Evolutionary conservation across 2,113 vertebrate species (phyloP), one percentile per base, ranked within the genome.

Genomic region (Orycteropus afer): DNA sequence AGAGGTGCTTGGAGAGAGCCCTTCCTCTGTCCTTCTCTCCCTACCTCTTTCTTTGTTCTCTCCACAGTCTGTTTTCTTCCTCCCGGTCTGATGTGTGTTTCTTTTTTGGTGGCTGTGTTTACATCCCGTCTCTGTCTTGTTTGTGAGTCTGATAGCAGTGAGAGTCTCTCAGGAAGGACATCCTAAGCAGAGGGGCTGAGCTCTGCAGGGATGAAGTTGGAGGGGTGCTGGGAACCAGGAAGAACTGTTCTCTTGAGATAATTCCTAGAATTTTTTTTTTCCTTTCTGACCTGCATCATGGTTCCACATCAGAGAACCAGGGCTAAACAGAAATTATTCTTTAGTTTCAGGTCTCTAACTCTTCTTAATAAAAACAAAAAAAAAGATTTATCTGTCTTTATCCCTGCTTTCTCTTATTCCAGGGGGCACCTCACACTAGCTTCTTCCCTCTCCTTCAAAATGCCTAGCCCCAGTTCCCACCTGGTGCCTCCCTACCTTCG

Each of bases 1-100:
- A 98, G 98, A 99, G 98, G 98, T 69, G 98, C 98, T 98, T 98
- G 98, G 98, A 98, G 98, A 99, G 96, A 99, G 98, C 98, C 96
- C 98, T 25, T 98, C 99, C 98, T 98, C 98, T 97, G 97, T 96
- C 97, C 98, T 96, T 98, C 92, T 94, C 96, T 97, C 59, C 94
- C 89, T 67, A n/a, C 92, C 34, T 97, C 89, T 96, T 81, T 97
- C 97, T 98, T 67, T 97, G 96, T 98, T 97, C 97, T 98, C 95
- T 89, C 97, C 97, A 95, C 97, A 94, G 96, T 98, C 97, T 98
- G 97, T 98, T 96, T 88, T 96, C 96, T 97, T 98, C 97, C 96
- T 97, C 92, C 95, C 88, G 45, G 82, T 97, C 97, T 94, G 96
- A 47, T 97, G 59, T 98, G 96, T 98, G 96, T 96, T 61, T 97